Conservation (phyloP, 2,113 vertebrate genomes). For the Cyanistes caeruleus region DNA sequence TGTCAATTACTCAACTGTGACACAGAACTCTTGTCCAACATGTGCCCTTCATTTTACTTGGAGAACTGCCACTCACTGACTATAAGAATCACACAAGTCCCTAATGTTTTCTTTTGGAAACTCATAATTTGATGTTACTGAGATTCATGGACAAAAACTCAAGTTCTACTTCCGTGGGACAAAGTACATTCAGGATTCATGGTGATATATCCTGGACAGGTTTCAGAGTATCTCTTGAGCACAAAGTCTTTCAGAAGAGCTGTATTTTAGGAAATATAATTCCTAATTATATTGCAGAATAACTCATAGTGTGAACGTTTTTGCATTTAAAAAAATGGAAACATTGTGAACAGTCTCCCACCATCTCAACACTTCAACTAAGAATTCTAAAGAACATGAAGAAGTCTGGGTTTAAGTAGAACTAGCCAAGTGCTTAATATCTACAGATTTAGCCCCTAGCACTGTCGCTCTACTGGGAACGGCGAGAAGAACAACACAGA, state of each 20-base stretch:
- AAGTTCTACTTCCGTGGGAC: neutral
- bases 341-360: neutral
- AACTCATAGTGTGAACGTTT: neutral
- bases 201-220: neutral
- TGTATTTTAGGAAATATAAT: neutral
- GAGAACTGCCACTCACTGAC: slow-evolving; percentile 39
- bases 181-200: neutral
- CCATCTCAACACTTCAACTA: neutral
- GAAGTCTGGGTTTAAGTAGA: neutral
- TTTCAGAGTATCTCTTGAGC: neutral
- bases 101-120: slow-evolving; percentile 34
- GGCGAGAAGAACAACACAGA: too few relatives aligned
- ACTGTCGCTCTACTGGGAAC: too few relatives aligned
- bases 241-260: neutral
- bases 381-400: neutral
- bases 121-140: neutral
- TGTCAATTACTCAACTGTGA: slow-evolving; percentile 66
- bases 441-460: neutral
- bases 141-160: slow-evolving; percentile 23
- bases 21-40: neutral
- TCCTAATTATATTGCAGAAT: neutral
- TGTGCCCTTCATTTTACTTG: slow-evolving; percentile 64
- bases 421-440: neutral
- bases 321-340: neutral
- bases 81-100: slow-evolving; percentile 28